Evolutionary conservation across 2,797 vertebrate species (phyloP).

Genomic region (Parambassis ranga): DNA sequence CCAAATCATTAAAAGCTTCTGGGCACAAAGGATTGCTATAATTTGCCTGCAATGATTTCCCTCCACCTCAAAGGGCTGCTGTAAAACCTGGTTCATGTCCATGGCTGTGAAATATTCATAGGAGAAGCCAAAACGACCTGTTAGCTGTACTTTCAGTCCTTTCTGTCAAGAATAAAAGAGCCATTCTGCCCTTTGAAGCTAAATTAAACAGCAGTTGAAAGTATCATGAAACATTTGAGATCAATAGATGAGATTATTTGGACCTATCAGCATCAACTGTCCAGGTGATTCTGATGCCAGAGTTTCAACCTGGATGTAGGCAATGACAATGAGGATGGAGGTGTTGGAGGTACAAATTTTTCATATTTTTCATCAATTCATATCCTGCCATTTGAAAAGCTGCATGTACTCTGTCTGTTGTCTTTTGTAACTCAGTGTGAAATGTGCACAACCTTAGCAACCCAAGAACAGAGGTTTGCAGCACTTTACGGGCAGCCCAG

Average conservation of each 20-base stretch:
- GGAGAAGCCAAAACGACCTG: constrained; percentile 16
- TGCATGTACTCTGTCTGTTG: no score
- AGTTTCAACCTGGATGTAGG: not conserved
- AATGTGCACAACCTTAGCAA: not conserved
- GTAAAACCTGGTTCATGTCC: constrained; percentile 11
- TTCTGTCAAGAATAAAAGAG: constrained; percentile 7
- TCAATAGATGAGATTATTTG: constrained; percentile 19
- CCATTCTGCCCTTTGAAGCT: constrained; percentile 33
- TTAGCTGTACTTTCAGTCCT: not conserved
- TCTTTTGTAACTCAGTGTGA: not conserved
- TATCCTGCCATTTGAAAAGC: not conserved
- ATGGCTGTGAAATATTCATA: constrained; percentile 25
- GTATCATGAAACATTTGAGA: constrained; percentile 13
- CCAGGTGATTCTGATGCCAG: not conserved
- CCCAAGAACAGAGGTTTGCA: not conserved
- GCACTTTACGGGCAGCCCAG: constrained; percentile 19
- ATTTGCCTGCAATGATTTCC: constrained; percentile 7
- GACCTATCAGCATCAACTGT: constrained; percentile 14
- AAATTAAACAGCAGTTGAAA: constrained; percentile 35
- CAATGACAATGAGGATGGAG: not conserved
- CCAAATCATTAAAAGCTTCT: not conserved
- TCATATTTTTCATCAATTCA: no score
- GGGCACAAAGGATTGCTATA: not conserved
- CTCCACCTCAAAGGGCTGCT: constrained; percentile 13
- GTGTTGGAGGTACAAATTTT: not conserved